phyloP scores from a whole-genome alignment of 2,888 invertebrate species.

The Pristionchus entomophagus region DNA sequence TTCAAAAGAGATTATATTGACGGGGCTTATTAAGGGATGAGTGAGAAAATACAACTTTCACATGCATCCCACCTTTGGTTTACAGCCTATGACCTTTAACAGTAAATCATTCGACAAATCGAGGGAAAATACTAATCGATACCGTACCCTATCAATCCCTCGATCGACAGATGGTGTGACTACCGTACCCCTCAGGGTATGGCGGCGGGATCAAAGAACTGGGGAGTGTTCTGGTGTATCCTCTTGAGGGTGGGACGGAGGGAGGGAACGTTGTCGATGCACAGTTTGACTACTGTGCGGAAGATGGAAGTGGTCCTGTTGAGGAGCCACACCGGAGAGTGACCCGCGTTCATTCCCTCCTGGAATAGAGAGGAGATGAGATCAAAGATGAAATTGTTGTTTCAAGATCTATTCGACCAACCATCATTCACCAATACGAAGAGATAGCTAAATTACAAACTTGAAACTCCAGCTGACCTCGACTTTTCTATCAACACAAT shows the following conservation, averaged over 20 bases:
- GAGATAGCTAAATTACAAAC: too few species aligned
- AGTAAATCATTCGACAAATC: not conserved
- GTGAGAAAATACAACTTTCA: not conserved
- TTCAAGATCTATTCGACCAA: too few species aligned
- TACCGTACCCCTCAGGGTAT: not conserved
- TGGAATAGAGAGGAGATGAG: conserved; percentile 48
- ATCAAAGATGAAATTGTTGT: not conserved
- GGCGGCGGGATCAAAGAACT: conserved; percentile 52
- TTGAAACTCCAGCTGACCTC: too few species aligned
- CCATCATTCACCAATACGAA: too few species aligned
- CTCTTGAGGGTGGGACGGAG: conserved; percentile 49
- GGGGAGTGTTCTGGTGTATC: conserved; percentile 48
- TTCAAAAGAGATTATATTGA: not conserved
- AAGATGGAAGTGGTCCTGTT: conserved; percentile 57
- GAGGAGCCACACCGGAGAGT: conserved; percentile 52
- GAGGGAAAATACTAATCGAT: not conserved
- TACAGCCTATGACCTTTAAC: conserved; percentile 16
- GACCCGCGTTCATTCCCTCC: conserved; percentile 54
- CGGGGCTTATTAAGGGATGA: not conserved
- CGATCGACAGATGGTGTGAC: not conserved
- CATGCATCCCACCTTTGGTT: not conserved
- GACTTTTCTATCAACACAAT: too few species aligned
- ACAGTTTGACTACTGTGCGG: conserved; percentile 57
- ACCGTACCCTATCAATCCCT: not conserved
- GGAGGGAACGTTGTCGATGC: conserved; percentile 46